Base-by-base conservation (phyloP, 1,140 invertebrate genomes). In the Neomicropteryx cornuta region DNA sequence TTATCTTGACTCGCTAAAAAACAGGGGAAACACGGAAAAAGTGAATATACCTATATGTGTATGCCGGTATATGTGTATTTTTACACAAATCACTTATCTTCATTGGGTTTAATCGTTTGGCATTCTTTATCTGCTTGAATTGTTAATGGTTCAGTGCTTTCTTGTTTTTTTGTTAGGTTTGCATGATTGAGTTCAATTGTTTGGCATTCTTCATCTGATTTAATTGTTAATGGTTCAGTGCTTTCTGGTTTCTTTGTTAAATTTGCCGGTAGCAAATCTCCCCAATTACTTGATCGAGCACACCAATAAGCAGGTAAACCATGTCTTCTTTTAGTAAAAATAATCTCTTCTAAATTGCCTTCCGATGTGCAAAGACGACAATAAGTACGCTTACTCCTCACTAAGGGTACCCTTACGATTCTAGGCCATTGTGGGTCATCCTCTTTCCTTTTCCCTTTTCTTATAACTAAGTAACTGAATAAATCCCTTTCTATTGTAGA, bases 391-490 rank as follows among this genome's bases (percentile, higher is more conserved):
- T 72, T 76, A 1, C 75, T 73, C 33, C 76, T 67, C 10, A 75
- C 60, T 24, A 85, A 53, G 2, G 75, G 73, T 18, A 77, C 71
- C 39, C 76, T 54, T 0, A 95, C 76, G 33, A 92, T 57, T 39
- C 88, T 68, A 1, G 87, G 86, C 88, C 88, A 93, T 18, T 72
- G 58, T 2, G 66, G 48, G 34, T 60, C 47, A 48, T 72, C 60
- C 21, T 56, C 13, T 16, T 56, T 72, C n/a, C 56, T 55, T 2
- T 50, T 55, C 61, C 85, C 84, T 76, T 87, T 89, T 53, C 76
- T 81, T 14, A 92, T 56, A 30, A 93, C 74, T 0, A 89, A 65
- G 57, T 88, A 91, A 5, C 77, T 81, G 59, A 75, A 87, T 16
- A 68, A 39, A 45, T 85, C 78, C 11, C 54, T 60, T 20, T 52